Evolutionary conservation across 2,797 vertebrate genomes (phyloP), one percentile per base, ranked within the genome.

Genomic region (Siniperca undulata): DNA sequence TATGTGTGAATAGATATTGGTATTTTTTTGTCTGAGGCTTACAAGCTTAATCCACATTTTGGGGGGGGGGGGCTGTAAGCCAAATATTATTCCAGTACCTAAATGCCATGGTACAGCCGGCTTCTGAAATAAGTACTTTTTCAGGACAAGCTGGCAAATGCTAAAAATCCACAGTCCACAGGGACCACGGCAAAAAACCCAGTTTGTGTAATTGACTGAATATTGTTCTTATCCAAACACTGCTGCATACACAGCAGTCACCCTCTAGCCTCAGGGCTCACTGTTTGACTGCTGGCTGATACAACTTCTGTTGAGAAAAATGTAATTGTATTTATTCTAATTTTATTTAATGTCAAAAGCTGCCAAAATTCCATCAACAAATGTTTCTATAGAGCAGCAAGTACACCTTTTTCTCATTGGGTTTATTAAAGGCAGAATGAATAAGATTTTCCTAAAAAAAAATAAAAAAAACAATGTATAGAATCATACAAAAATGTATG

Each of bases 1-100:
- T 70, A 53, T 72, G 38, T 30, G 13, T 78, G 64, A 79, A 69
- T 24, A 82, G 65, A 83, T 83, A 56, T 22, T 74, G 13, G 3
- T 22, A 14, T 74, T 86, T 83, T 83, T 56, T 73, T 74, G 30
- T 88, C 20, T 34, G 56, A 80, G 76, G 71, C 44, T 90, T 88
- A 87, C 61, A 84, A 71, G 62, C 22, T 72, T 88, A 87, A 90
- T 87, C 74, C 86, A 78, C 55, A 64, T 76, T 83, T 86, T 16
- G 24, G 0, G 44, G 27, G 19, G 48, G 17, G 8, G 19, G 7
- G 27, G 19, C 77, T 70, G 2, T 67, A 77, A 85, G 74, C 77
- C 79, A 58, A 90, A 89, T 81, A 78, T 77, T 77, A 84, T 87
- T 77, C 58, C 22, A 17, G 48, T 69, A 81, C 76, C 64, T 84